phyloP scores from a whole-genome alignment of 92 coral and sea anemone genomes.

The Actinernus sp. region DNA sequence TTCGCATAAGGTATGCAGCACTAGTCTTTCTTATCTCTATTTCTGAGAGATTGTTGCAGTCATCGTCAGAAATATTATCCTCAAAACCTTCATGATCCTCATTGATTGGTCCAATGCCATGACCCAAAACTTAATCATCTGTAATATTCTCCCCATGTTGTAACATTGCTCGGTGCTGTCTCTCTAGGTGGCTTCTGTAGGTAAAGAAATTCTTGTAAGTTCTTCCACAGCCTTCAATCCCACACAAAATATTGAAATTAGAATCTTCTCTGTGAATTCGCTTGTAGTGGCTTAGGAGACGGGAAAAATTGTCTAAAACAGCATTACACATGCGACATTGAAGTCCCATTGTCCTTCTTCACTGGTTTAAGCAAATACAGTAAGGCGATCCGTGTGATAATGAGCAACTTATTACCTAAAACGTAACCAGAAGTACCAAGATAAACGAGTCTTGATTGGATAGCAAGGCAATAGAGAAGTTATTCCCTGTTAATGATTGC shows the following conservation, averaged over 20 bases:
- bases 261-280: conserved; percentile 9
- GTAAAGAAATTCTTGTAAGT: conserved; percentile 7
- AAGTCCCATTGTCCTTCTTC: too few species aligned
- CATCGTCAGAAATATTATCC: conserved; percentile 37
- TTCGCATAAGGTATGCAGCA: conserved; percentile 55
- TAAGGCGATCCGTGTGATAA: too few species aligned
- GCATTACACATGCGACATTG: conserved; percentile 50
- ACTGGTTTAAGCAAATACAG: too few species aligned
- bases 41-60: conserved; percentile 14
- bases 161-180: conserved; percentile 2
- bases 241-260: conserved; percentile 12
- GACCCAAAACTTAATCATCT: too few species aligned
- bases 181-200: conserved; percentile 13
- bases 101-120: too few species aligned
- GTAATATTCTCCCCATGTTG: not conserved
- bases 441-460: too few species aligned
- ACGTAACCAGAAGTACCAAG: too few species aligned
- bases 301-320: conserved; percentile 21
- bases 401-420: too few species aligned
- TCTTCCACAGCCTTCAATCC: conserved; percentile 5
- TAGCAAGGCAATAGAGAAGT: too few species aligned
- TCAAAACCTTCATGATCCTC: too few species aligned
- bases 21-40: conserved; percentile 23
- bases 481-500: too few species aligned
- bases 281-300: conserved; percentile 37